Conservation (phyloP, 1,140 invertebrate species). For the Tribolium madens region DNA sequence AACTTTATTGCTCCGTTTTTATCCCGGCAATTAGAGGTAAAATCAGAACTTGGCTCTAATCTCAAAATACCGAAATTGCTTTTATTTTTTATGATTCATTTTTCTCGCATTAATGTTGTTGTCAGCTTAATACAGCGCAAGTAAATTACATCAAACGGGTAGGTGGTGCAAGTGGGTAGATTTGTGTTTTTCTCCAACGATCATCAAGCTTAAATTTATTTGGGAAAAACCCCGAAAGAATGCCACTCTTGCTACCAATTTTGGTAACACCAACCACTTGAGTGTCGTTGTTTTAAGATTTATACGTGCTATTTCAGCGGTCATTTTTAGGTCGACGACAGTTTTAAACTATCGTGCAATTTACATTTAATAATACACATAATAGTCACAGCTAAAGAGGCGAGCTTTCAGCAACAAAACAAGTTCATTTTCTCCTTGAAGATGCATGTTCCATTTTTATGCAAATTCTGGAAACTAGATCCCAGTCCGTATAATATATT, state of each 20-base stretch:
- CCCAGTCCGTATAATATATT: background rate
- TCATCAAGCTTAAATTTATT: background rate
- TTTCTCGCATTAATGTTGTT: background rate
- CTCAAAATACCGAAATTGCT: background rate
- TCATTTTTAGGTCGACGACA: background rate
- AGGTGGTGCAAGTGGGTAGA: background rate
- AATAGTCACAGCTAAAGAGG: background rate
- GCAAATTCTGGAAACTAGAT: slow-evolving; percentile 4
- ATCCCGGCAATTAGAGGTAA: background rate
- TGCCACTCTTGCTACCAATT: background rate
- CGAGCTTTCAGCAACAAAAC: background rate
- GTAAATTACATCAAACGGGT: background rate
- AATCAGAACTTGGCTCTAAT: background rate
- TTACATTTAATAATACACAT: background rate
- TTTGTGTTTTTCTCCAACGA: background rate
- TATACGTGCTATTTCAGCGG: background rate
- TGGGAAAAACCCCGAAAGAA: background rate
- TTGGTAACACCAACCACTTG: background rate
- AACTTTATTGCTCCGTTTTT: background rate
- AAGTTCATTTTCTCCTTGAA: background rate
- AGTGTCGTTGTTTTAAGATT: background rate
- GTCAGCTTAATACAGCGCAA: background rate
- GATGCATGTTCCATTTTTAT: background rate
- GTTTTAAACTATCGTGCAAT: background rate
- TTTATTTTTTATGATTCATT: background rate